Base-by-base conservation (phyloP, 2,888 invertebrate genomes). In the Amphipoea lucens region DNA sequence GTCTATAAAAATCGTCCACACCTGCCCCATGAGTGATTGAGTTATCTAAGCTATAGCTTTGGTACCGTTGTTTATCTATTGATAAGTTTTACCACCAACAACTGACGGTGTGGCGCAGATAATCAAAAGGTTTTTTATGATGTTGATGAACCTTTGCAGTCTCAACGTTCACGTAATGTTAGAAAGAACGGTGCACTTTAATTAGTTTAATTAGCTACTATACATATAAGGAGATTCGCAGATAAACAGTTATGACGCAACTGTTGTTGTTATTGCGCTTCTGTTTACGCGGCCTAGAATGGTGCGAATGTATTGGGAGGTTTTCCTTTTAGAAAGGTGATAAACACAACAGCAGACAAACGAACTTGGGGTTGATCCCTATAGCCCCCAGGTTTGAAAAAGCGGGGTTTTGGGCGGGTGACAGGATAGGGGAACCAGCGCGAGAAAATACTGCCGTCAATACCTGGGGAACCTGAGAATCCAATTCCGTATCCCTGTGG, bases 221-320 rank as follows among this genome's bases (percentile, higher is more conserved):
- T n/a, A n/a, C n/a, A n/a, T 57, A 54, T 77, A 77, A 76, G 76
- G 74, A 76, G 74, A 76, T 67, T 65, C 76, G 76, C 75, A 81
- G 74, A 82, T 80, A 87, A 71, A 82, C 79, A 86, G 72, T 71
- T 74, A 78, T 81, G 85, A 87, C 73, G 83, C 66, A 79, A 81
- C 75, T 76, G 76, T 82, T 78, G 71, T 83, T 78, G 67, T 68
- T 73, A 66, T 75, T 74, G 60, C 67, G 79, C 60, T 72, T 74
- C 74, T 77, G 81, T 76, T 74, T 77, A 63, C 54, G 60, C 17
- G 57, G 60, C 63, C 74, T 68, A 74, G 84, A 83, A 77, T 45
- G 48, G 40, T 57, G 40, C 23, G n/a, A 66, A 67, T 75, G 45
- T 48, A 77, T 67, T 68, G n/a, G 40, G 48, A 68, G 23, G 29